Conservation (phyloP, 2,113 vertebrate species). For the Equus quagga region DNA sequence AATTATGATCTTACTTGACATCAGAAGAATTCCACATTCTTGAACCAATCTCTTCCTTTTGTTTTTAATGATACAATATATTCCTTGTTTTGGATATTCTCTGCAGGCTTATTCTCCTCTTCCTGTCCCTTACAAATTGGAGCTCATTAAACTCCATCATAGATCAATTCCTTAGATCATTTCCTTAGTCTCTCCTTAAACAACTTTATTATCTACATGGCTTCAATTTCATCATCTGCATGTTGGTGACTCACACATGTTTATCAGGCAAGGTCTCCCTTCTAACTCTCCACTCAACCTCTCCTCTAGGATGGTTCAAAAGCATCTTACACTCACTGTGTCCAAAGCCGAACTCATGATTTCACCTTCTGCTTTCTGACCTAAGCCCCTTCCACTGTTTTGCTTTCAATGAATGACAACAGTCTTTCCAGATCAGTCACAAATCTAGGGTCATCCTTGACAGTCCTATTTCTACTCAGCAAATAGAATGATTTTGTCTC, state of each 20-base stretch:
- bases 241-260: background rate
- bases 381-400: background rate
- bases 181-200: background rate
- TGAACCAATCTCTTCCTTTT: background rate
- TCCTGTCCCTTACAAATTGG: conserved; percentile 5
- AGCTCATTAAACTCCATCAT: background rate
- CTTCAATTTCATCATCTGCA: background rate
- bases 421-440: background rate
- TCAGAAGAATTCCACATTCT: background rate
- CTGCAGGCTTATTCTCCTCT: background rate
- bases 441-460: background rate
- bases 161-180: background rate
- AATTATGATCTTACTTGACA: background rate
- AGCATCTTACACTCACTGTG: background rate
- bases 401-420: background rate
- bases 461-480: background rate
- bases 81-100: background rate
- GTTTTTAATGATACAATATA: background rate
- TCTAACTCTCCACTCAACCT: background rate
- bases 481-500: background rate
- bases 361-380: background rate
- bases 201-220: background rate
- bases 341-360: background rate
- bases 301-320: background rate
- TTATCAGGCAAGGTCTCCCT: background rate